These are phyloP conservation scores for Syngnathus acus DNA, from an alignment of 2,797 vertebrate species.

Conservation along the genomic window DNA sequence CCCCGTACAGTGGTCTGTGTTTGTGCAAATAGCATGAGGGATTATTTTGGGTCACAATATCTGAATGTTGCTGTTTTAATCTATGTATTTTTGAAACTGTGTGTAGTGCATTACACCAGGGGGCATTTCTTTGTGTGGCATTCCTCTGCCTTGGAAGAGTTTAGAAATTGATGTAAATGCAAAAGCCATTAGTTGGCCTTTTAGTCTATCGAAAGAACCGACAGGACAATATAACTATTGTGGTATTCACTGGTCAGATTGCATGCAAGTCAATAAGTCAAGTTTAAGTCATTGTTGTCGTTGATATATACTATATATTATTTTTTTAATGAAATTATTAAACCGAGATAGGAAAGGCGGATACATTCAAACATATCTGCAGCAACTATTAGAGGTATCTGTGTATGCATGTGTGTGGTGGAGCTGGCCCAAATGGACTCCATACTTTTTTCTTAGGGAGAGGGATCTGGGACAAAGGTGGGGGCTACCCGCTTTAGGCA, in stretches of 20 bases:
- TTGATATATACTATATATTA: no score
- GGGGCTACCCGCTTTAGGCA: constrained; percentile 35
- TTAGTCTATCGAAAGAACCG: constrained; percentile 45
- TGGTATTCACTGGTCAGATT: constrained; percentile 20
- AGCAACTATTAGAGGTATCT: constrained; percentile 13
- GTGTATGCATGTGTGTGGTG: constrained; percentile 30
- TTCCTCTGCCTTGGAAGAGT: constrained; percentile 49
- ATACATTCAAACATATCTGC: background rate
- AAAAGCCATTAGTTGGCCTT: constrained; percentile 55
- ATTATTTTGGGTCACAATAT: constrained; percentile 8
- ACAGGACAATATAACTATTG: constrained; percentile 28
- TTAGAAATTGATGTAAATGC: constrained; percentile 51
- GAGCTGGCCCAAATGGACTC: constrained; percentile 56
- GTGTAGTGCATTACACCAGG: background rate
- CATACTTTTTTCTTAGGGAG: constrained; percentile 49
- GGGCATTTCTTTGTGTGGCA: constrained; percentile 33
- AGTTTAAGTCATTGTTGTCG: constrained; percentile 1
- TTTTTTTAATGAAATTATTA: no score
- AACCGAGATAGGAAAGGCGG: background rate
- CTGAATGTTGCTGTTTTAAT: background rate
- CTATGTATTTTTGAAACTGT: constrained; percentile 4
- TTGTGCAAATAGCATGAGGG: background rate
- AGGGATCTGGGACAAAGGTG: constrained; percentile 59
- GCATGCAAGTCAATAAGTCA: constrained; percentile 18
- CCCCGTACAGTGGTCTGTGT: constrained; percentile 4